These are phyloP conservation scores for Eueremaeus valkanovi DNA, from an alignment of 2,888 invertebrate genomes.

Conservation along the genomic window DNA sequence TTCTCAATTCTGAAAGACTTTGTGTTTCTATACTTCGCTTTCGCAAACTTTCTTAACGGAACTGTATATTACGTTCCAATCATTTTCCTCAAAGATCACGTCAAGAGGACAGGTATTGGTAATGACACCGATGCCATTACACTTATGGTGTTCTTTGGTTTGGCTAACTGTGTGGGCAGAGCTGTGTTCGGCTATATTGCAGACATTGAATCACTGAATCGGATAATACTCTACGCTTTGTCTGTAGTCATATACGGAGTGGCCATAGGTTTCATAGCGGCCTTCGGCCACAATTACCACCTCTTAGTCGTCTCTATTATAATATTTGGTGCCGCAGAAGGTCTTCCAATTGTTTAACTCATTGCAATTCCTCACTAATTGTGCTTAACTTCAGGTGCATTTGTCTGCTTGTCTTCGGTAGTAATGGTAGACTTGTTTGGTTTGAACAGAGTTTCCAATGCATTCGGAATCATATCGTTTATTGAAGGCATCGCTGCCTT, in stretches of 20 bases:
- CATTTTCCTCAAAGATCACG: conserved; percentile 27
- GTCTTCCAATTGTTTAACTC: neutral
- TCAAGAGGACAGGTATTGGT: conserved; percentile 12
- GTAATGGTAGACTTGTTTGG: conserved; percentile 37
- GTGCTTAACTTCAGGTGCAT: conserved; percentile 6
- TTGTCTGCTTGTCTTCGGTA: conserved; percentile 15
- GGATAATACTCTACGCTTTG: neutral
- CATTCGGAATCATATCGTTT: conserved; percentile 24
- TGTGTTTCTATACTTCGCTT: conserved; percentile 28
- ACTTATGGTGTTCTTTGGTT: conserved; percentile 30
- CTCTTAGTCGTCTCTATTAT: neutral
- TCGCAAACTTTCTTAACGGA: conserved; percentile 32
- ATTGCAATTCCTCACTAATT: neutral
- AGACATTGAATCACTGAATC: conserved; percentile 12
- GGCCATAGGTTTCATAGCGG: conserved; percentile 24
- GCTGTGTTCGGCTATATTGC: conserved; percentile 27
- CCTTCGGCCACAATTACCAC: neutral
- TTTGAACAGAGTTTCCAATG: conserved; percentile 11
- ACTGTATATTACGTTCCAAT: conserved; percentile 38
- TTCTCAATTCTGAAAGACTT: conserved; percentile 3
- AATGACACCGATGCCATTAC: neutral
- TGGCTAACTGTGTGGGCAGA: conserved; percentile 21
- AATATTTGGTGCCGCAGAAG: conserved; percentile 19
- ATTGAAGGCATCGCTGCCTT: conserved; percentile 24
- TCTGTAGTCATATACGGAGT: conserved; percentile 23